Percentiles rank a stretch among this genome's conserved stretches.
Evolutionary conservation across 1,140 invertebrate genomes (phyloP).

Genomic region (Ylistrum balloti): DNA sequence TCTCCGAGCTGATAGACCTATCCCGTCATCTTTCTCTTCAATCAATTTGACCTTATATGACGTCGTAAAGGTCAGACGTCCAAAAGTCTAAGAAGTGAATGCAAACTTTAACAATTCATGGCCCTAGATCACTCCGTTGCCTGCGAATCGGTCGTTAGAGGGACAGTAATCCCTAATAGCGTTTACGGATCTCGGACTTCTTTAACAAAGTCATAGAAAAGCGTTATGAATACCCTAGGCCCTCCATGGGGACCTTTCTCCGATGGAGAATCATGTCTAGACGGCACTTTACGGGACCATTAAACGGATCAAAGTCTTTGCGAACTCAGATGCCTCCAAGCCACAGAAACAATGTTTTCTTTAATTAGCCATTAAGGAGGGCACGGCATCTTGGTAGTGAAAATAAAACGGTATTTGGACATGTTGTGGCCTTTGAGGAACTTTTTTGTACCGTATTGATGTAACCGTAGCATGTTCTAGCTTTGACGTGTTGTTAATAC

Average conservation of each 20-base stretch:
- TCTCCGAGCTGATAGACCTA: neutral
- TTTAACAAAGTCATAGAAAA: neutral
- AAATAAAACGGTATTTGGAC: conserved; percentile 25
- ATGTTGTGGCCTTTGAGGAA: neutral
- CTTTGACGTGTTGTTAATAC: neutral
- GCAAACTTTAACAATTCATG: neutral
- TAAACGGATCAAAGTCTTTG: conserved; percentile 26
- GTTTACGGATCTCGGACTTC: conserved; percentile 6
- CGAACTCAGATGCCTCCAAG: conserved; percentile 5
- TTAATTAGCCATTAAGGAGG: neutral
- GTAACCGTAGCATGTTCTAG: neutral
- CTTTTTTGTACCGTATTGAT: neutral
- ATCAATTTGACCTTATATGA: neutral
- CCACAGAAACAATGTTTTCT: conserved; percentile 11
- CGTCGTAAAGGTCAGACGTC: neutral
- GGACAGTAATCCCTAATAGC: conserved; percentile 20
- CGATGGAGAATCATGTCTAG: neutral
- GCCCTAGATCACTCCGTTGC: neutral
- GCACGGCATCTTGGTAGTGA: neutral
- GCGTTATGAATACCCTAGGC: neutral
- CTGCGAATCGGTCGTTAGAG: neutral
- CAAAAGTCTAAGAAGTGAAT: neutral
- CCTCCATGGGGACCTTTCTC: neutral
- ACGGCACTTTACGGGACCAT: neutral
- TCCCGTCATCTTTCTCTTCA: neutral